Conservation (phyloP, 1,140 invertebrate species). For the Druon quercuslanigerum region DNA sequence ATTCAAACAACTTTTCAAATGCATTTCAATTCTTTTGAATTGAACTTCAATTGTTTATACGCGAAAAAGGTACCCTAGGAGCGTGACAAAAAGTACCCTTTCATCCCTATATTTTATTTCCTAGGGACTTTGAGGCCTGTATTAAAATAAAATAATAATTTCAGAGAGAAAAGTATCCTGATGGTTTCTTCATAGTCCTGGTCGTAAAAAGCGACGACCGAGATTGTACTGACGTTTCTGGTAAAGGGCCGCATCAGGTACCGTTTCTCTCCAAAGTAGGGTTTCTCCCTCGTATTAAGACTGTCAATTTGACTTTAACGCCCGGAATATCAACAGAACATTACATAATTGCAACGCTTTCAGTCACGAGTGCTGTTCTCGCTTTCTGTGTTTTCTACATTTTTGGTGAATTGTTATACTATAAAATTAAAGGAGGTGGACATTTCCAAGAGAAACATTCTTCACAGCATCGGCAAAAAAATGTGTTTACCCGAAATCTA, state of each 20-base stretch:
- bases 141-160: slow-evolving; percentile 40
- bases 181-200: slow-evolving; percentile 88
- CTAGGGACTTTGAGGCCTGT: not conserved
- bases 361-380: slow-evolving; percentile 76
- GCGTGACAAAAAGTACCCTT: no score
- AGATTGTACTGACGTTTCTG: slow-evolving; percentile 78
- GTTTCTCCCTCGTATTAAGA: slow-evolving; percentile 73
- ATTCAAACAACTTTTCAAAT: no score
- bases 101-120: no score
- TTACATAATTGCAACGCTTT: slow-evolving; percentile 79
- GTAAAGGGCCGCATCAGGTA: slow-evolving; percentile 28
- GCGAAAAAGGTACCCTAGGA: no score
- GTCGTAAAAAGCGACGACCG: slow-evolving; percentile 86
- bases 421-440: slow-evolving; percentile 62
- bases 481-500: no score
- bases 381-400: slow-evolving; percentile 78
- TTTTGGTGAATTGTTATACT: slow-evolving; percentile 74
- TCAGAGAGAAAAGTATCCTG: slow-evolving; percentile 72
- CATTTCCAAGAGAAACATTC: not conserved
- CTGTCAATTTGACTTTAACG: slow-evolving; percentile 75
- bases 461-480: not conserved
- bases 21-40: no score
- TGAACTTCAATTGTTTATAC: no score
- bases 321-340: slow-evolving; percentile 78
- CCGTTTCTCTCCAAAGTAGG: not conserved